Percentiles rank a stretch among this genome's conserved stretches.
Conservation (phyloP, 2,888 invertebrate genomes). For the Miltochrista miniata region DNA sequence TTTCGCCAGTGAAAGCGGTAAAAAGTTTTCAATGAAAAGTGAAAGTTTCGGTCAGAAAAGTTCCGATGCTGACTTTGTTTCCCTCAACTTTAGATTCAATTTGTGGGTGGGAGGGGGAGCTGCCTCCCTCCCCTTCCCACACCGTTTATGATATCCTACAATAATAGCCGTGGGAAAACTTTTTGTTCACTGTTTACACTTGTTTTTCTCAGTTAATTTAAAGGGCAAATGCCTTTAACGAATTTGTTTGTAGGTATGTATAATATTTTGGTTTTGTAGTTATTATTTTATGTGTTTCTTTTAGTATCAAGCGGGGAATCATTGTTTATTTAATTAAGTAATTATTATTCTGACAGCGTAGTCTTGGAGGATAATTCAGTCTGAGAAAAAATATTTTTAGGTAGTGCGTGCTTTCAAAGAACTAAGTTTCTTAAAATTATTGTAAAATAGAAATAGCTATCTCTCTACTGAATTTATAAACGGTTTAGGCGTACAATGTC, state of each 20-base stretch:
- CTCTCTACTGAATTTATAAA: no score
- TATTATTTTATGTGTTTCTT: no score
- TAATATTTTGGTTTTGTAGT: not conserved
- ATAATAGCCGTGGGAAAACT: constrained; percentile 43
- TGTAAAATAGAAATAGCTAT: no score
- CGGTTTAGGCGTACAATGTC: no score
- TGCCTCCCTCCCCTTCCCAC: constrained; percentile 43
- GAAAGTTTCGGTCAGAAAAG: constrained; percentile 71
- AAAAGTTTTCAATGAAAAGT: constrained; percentile 71
- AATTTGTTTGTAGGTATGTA: not conserved
- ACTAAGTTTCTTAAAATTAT: no score
- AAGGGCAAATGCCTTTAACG: constrained; percentile 6
- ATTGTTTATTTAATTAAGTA: not conserved
- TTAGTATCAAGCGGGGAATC: no score
- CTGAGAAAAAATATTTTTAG: no score
- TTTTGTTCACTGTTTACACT: constrained; percentile 31
- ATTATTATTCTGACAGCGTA: not conserved
- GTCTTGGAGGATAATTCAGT: no score
- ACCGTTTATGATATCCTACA: constrained; percentile 50
- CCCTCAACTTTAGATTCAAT: constrained; percentile 74
- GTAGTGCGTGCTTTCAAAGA: no score
- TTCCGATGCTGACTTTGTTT: constrained; percentile 73
- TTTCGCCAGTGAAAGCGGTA: constrained; percentile 66
- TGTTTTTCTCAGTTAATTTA: constrained; percentile 19
- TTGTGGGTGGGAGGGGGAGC: constrained; percentile 47